These are phyloP conservation scores for Cavia aperea DNA, from an alignment of 2,113 vertebrate species.

Conservation along the genomic window DNA sequence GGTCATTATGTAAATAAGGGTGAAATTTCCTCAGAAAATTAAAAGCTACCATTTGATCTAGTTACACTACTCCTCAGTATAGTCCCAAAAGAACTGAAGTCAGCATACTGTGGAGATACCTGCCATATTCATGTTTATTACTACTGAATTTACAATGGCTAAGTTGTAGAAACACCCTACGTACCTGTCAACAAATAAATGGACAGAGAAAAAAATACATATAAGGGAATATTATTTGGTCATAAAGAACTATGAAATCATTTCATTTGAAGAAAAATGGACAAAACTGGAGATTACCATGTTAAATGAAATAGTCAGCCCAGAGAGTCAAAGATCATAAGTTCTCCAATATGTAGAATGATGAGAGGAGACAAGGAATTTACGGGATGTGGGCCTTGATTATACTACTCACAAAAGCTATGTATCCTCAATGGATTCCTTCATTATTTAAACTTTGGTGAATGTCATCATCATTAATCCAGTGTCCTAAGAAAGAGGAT, in stretches of 20 bases:
- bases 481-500: neutral
- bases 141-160: neutral
- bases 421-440: neutral
- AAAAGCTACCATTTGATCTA: neutral
- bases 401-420: neutral
- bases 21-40: neutral
- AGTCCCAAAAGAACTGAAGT: neutral
- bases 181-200: neutral
- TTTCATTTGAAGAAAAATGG: neutral
- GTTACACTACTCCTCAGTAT: neutral
- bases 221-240: neutral
- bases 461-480: neutral
- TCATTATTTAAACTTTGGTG: neutral
- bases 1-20: neutral
- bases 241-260: neutral
- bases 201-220: neutral
- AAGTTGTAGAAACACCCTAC: neutral
- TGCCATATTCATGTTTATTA: neutral
- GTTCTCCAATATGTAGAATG: neutral
- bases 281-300: neutral
- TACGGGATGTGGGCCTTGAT: neutral
- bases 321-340: neutral
- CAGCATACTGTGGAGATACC: neutral
- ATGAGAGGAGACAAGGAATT: neutral
- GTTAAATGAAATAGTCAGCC: neutral